Percentiles rank a stretch among this genome's conserved stretches.
phyloP scores from a whole-genome alignment of 35 echinoderm and acorn worm genomes.

The Holothuria glaberrima region DNA sequence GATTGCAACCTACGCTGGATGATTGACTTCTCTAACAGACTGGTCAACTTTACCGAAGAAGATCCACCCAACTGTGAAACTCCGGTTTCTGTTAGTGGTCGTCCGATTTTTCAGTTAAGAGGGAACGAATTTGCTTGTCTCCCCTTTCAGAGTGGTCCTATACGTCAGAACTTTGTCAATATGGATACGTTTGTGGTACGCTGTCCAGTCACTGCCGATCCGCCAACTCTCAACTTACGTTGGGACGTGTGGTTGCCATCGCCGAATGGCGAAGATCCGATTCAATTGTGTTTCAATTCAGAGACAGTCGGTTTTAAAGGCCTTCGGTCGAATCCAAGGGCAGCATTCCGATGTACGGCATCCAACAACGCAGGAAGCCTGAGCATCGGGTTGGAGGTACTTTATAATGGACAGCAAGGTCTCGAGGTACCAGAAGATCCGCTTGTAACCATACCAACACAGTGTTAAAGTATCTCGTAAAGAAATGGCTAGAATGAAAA shows the following conservation, averaged over 20 bases:
- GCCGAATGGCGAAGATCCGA: neutral
- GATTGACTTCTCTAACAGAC: neutral
- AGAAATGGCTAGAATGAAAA: no score
- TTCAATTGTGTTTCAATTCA: constrained; percentile 42
- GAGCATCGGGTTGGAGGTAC: neutral
- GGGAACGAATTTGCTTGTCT: constrained; percentile 20
- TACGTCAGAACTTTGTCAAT: constrained; percentile 34
- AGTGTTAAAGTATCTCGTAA: constrained; percentile 16
- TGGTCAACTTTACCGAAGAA: neutral
- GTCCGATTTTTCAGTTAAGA: neutral
- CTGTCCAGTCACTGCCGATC: constrained; percentile 34
- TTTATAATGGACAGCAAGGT: neutral
- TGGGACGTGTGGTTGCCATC: constrained; percentile 32
- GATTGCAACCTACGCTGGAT: constrained; percentile 35
- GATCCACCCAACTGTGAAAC: constrained; percentile 3
- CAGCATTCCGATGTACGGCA: constrained; percentile 35
- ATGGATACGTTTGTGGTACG: constrained; percentile 29
- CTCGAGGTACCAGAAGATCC: constrained; percentile 21
- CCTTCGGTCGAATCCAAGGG: neutral
- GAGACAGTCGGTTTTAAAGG: constrained; percentile 28
- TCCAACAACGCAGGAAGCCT: constrained; percentile 36
- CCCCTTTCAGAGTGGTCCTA: constrained; percentile 9
- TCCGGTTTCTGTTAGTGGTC: neutral
- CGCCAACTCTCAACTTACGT: neutral
- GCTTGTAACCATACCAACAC: neutral